Conservation (phyloP, 2,797 vertebrate species). For the Valencia hispanica region DNA sequence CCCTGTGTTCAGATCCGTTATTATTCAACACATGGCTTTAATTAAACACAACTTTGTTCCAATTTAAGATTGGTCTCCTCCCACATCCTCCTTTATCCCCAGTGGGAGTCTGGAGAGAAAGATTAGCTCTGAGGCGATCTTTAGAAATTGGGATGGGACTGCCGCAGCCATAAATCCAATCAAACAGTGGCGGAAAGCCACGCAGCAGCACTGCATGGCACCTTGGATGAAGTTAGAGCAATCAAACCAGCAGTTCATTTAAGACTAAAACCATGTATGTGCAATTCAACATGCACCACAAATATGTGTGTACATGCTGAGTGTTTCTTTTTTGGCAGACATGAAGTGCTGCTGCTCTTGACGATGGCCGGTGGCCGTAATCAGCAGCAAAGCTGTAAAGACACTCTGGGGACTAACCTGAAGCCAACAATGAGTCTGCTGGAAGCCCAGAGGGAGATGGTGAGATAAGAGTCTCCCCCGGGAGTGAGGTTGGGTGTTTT, state of each 20-base stretch:
- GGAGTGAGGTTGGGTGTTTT: slow-evolving; percentile 27
- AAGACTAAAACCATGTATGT: no score
- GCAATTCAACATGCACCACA: background rate
- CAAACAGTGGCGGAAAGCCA: slow-evolving; percentile 58
- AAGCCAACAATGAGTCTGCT: slow-evolving; percentile 21
- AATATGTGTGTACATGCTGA: slow-evolving; percentile 10
- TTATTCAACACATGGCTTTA: slow-evolving; percentile 30
- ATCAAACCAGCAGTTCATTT: slow-evolving; percentile 16
- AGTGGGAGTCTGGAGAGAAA: slow-evolving; percentile 63
- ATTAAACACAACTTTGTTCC: slow-evolving; percentile 67
- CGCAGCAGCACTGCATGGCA: slow-evolving; percentile 39
- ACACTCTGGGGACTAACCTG: slow-evolving; percentile 67
- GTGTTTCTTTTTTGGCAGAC: slow-evolving; percentile 15
- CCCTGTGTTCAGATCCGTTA: background rate
- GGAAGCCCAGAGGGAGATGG: slow-evolving; percentile 51
- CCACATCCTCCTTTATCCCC: slow-evolving; percentile 67
- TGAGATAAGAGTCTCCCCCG: slow-evolving; percentile 60
- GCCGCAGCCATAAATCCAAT: slow-evolving; percentile 76
- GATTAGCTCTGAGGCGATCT: slow-evolving; percentile 74
- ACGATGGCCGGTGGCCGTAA: slow-evolving; percentile 56
- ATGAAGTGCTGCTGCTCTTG: slow-evolving; percentile 26
- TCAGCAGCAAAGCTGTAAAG: slow-evolving; percentile 48
- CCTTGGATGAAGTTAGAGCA: slow-evolving; percentile 11
- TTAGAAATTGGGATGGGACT: slow-evolving; percentile 68
- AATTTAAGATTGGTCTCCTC: slow-evolving; percentile 69